Evolutionary conservation across 2,797 vertebrate genomes (phyloP).

Genomic region (Pangasius sanitwongsei): DNA sequence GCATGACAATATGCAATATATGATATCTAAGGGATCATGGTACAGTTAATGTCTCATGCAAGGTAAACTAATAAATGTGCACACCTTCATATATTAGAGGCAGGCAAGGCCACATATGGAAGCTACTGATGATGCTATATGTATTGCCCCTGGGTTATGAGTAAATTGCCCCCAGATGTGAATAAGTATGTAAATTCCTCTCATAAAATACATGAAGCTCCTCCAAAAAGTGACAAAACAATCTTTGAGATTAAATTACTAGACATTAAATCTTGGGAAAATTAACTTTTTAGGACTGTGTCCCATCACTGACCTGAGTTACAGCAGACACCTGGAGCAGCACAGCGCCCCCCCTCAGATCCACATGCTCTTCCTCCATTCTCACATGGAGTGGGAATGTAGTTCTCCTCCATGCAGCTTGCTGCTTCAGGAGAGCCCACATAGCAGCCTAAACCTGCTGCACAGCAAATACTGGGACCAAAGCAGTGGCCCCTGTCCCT

Average conservation of each 20-base stretch:
- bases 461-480: constrained; percentile 77
- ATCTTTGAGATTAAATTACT: background rate
- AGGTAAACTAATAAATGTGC: background rate
- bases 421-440: constrained; percentile 75
- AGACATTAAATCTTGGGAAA: background rate
- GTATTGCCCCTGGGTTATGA: background rate
- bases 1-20: background rate
- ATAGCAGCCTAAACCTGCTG: constrained; percentile 76
- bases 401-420: constrained; percentile 74
- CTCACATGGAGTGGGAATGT: constrained; percentile 74
- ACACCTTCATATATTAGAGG: background rate
- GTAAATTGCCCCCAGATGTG: background rate
- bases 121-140: background rate
- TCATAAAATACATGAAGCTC: background rate
- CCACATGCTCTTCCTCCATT: constrained; percentile 70
- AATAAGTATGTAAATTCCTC: background rate
- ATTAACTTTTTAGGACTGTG: background rate
- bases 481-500: constrained; percentile 77
- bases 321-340: constrained; percentile 75
- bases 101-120: background rate
- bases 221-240: background rate
- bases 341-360: constrained; percentile 65
- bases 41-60: background rate
- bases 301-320: constrained; percentile 61
- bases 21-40: background rate